Base-by-base conservation (phyloP, 1,140 invertebrate species). In the Danaus plexippus region DNA sequence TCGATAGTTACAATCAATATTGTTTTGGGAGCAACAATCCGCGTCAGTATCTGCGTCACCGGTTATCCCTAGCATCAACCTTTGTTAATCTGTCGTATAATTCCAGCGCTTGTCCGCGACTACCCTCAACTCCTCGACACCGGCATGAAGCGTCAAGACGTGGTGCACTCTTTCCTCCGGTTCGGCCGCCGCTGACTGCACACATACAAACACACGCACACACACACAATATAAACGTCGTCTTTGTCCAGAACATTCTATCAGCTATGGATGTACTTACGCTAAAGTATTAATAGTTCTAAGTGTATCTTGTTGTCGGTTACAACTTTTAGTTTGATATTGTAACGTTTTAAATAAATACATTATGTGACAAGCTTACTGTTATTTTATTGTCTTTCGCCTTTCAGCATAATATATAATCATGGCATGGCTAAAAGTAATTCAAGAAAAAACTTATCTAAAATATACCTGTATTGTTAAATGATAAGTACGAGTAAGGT, bases 81-180 rank as follows among this genome's bases (percentile, higher is more conserved):
- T 6, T 32, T 43, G 12, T 10, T 11, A 52, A 15, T 18, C 18
- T 44, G n/a, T 44, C 6, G 1, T 43, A 52, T 52, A 51, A 54
- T 62, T 66, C 2, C 71, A 86, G 87, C 85, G 42, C 73, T 87
- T 22, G 79, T 85, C 6, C 84, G 82, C 51, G 85, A 88, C 66
- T 87, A 87, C 69, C 87, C 87, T 0, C 85, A 87, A 56, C 78
- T 87, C 12, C 75, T 88, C n/a, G 86, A 90, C 80, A 89, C 88
- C 64, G 91, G 90, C 45, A 91, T 92, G 51, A 95, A 95, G 78
- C 89, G 93, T 53, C 92, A 95, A 77, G 93, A 95, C 77, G 91
- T 94, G 40, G 93, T 94, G 58, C 94, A 95, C 81, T 92, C 94
- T 50, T 95, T 94, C 82, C 89, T 95, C 48, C 91, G 93, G 70